Evolutionary conservation across 2,113 vertebrate species (phyloP), one percentile per base, ranked within the genome.

Genomic region (Sigmodon hispidus): DNA sequence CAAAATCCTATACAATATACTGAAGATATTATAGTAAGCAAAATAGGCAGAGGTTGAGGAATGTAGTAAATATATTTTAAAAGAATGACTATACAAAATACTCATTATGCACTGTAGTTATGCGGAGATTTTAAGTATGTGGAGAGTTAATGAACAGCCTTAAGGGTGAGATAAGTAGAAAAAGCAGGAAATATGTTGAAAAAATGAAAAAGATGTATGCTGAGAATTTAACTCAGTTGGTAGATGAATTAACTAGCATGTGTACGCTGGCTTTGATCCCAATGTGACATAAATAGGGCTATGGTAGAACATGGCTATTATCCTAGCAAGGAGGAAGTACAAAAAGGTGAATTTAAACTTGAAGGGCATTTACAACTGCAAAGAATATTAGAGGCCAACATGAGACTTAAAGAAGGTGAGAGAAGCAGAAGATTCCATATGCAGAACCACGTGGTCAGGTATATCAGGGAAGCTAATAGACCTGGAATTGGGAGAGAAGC

Each of bases 51-150:
- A 36, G 19, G 26, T 61, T 15, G 43, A 90, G 85, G 40, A 88
- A 7, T 34, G 90, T 63, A 67, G 45, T 79, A 93, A 79, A 91
- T 45, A 88, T 63, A 76, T 80, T 87, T 65, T 72, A 89, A 63
- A 83, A 87, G 52, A 72, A 34, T 61, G 86, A 67, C 45, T 89
- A 12, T 76, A 31, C 12, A 88, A 81, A 93, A 87, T 65, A 31
- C 13, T 72, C 48, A 13, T 15, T 59, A 67, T 13, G 3, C 13
- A 86, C 1, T 43, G 63, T 26, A 26, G 79, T 72, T 2, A 6
- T 86, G 87, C 40, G 59, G n/a, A 50, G 16, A 40, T 80, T 67
- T 81, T 36, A 93, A 45, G 72, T 91, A 31, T 63, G 16, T 59
- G 36, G 6, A 77, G 55, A 91, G 8, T 10, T 76, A 91, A n/a